A percentile compares a stretch with the other conserved stretches of the same genome.
These are phyloP conservation scores for Scleropages formosus DNA, from an alignment of 2,797 vertebrate genomes.

Conservation along the genomic window DNA sequence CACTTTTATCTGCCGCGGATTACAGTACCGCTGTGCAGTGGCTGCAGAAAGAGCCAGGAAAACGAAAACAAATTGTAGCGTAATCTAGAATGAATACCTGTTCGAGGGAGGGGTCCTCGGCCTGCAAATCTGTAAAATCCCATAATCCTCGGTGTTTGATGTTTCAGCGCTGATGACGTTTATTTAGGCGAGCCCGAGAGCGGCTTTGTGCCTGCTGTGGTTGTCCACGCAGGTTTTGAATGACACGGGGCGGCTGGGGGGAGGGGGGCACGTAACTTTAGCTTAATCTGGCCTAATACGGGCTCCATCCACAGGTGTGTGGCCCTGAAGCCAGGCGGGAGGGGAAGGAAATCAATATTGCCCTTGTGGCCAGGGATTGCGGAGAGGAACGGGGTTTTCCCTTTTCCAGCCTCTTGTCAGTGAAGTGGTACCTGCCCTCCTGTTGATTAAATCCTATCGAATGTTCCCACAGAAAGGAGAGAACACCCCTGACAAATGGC, in stretches of 20 bases:
- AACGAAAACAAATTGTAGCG: slow-evolving; percentile 67
- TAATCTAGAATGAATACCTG: slow-evolving; percentile 64
- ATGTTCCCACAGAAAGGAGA: neutral
- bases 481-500: neutral
- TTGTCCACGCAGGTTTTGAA: slow-evolving; percentile 60
- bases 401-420: neutral
- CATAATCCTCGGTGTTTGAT: slow-evolving; percentile 79
- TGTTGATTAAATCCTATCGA: slow-evolving; percentile 13
- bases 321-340: slow-evolving; percentile 56
- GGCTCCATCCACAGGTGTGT: slow-evolving; percentile 66
- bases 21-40: slow-evolving; percentile 56
- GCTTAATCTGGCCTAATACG: slow-evolving; percentile 76
- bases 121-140: slow-evolving; percentile 67
- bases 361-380: slow-evolving; percentile 12
- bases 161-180: slow-evolving; percentile 73
- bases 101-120: slow-evolving; percentile 53
- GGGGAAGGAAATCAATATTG: slow-evolving; percentile 23
- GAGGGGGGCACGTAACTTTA: slow-evolving; percentile 61
- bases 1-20: slow-evolving; percentile 61
- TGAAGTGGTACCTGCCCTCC: neutral
- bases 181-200: slow-evolving; percentile 56
- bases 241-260: slow-evolving; percentile 67
- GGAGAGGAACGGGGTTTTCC: neutral
- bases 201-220: slow-evolving; percentile 56
- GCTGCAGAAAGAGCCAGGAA: neutral